Evolutionary conservation across 64 coral and sea anemone species (phyloP).

Genomic region (Astreopora myriophthalma): DNA sequence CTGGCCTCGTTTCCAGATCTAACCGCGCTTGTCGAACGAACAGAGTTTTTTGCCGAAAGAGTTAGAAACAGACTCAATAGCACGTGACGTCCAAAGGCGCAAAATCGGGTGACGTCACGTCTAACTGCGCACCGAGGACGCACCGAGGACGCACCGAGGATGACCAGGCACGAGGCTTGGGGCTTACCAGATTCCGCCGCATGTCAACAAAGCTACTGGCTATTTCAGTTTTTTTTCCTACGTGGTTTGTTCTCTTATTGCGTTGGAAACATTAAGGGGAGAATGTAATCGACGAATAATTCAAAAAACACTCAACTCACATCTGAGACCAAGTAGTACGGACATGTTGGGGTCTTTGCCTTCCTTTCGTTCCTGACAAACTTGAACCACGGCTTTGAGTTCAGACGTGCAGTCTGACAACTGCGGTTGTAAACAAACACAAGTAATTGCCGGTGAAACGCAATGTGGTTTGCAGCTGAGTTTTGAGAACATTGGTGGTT

Average conservation of each 20-base stretch:
- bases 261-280: no score
- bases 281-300: background rate
- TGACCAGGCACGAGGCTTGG: no score
- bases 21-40: background rate
- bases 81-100: no score
- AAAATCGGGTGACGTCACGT: no score
- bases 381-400: conserved; percentile 80
- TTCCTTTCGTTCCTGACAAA: conserved; percentile 78
- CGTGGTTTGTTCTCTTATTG: no score
- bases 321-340: conserved; percentile 71
- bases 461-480: background rate
- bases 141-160: no score
- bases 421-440: conserved; percentile 11
- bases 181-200: no score
- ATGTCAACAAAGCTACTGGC: no score
- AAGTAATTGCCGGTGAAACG: background rate
- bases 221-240: no score
- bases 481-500: background rate
- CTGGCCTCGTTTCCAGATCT: background rate
- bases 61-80: no score
- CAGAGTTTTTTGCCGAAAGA: no score
- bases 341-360: conserved; percentile 94
- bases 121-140: no score
- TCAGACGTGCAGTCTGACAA: conserved; percentile 75
- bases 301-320: background rate